Base-by-base conservation (phyloP, 2,113 vertebrate species). In the Mobula birostris region DNA sequence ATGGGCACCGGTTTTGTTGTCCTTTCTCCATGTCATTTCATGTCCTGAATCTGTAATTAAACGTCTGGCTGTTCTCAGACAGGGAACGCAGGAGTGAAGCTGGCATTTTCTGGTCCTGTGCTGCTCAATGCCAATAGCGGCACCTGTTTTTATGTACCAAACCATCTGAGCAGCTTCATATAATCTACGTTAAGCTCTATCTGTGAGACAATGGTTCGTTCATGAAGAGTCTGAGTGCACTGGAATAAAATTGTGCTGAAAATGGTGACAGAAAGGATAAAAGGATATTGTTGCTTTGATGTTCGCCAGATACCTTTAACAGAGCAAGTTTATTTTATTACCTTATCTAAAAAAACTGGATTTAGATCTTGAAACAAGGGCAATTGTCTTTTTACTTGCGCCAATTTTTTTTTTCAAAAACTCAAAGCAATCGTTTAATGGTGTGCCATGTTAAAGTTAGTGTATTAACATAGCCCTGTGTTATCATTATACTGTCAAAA, bases 321-420 rank as follows among this genome's bases (percentile, higher is more conserved):
- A 32, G 61, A 66, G 29, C 61, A 68, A 90, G 85, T 90, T 90
- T 90, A 90, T 66, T 88, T 88, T 66, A 88, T 88, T 32, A 66
- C 14, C 85, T 88, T 66, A 88, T 88, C 27, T n/a, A 29, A 32
- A n/a, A 88, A 15, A 63, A 32, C 61, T 90, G n/a, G 61, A 90
- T 17, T 90, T 68, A 32, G 14, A 90, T 90, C 61, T 90, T 66
- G 61, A 90, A 68, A 90, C 29, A 29, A 66, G 61, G 17, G 58
- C 15, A n/a, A 85, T 2, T 32, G 61, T 61, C 85, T 90, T 90
- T 90, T 90, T 66, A 90, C 85, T 66, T 68, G 61, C 32, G 85
- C 85, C 85, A 90, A 66, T 66, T 90, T 63, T 88, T 87, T 87
- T 90, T 90, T 87, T 21, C 3, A 58, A 90, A 15, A n/a, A 5